phyloP scores from a whole-genome alignment of 1,140 invertebrate genomes.

The Halyomorpha halys region DNA sequence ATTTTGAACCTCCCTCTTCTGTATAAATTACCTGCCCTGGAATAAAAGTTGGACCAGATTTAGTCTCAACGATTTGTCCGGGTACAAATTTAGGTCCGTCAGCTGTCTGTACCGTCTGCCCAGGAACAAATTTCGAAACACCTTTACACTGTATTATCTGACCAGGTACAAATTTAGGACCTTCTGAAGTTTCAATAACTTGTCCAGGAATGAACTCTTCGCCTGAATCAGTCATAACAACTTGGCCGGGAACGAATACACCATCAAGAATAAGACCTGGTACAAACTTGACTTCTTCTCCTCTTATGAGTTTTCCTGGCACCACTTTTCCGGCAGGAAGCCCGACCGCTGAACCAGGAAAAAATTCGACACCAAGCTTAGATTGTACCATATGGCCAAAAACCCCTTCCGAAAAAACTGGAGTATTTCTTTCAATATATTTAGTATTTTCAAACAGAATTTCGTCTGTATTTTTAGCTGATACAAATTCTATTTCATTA shows the following conservation, averaged over 20 bases:
- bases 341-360: conserved; percentile 44
- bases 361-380: conserved; percentile 54
- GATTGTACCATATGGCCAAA: conserved; percentile 60
- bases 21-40: conserved; percentile 62
- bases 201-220: conserved; percentile 56
- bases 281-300: conserved; percentile 52
- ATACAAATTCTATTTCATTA: conserved; percentile 46
- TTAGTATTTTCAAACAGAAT: conserved; percentile 39
- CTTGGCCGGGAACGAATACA: conserved; percentile 58
- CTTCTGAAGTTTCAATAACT: conserved; percentile 43
- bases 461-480: conserved; percentile 47
- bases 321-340: conserved; percentile 48
- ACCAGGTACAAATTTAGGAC: conserved; percentile 57
- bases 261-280: conserved; percentile 55
- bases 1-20: conserved; percentile 54
- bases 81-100: conserved; percentile 57
- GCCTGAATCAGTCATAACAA: conserved; percentile 53
- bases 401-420: conserved; percentile 41
- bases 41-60: conserved; percentile 59
- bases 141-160: conserved; percentile 56
- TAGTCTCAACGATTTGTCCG: conserved; percentile 60
- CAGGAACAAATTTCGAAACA: conserved; percentile 58
- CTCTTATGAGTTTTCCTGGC: conserved; percentile 52
- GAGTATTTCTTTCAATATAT: background rate
- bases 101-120: conserved; percentile 56